A percentile compares a stretch with the other conserved stretches of the same genome.
These are phyloP conservation scores for Nothoprocta perdicaria DNA, from an alignment of 2,113 vertebrate species.

Conservation along the genomic window DNA sequence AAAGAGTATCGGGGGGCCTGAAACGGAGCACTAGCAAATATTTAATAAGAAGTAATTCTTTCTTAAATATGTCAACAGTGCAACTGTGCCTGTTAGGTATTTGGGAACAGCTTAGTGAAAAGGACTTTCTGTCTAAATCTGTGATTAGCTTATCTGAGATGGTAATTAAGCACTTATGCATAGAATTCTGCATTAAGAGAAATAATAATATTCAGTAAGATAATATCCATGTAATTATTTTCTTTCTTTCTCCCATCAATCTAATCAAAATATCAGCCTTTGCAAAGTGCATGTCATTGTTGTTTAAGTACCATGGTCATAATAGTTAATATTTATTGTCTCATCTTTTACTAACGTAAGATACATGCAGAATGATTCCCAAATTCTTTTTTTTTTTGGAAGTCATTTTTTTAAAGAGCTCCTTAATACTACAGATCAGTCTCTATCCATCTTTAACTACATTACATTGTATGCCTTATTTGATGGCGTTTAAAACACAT, in stretches of 20 bases:
- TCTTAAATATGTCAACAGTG: neutral
- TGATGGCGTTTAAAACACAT: neutral
- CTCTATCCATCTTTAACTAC: neutral
- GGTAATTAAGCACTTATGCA: neutral
- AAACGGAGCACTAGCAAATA: neutral
- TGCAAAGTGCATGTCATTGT: neutral
- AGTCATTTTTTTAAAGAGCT: neutral
- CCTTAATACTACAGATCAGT: neutral
- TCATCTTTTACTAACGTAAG: neutral
- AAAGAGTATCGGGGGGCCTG: fast-evolving
- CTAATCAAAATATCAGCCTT: neutral
- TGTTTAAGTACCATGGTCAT: neutral
- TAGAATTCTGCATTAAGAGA: neutral
- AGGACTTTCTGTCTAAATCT: neutral
- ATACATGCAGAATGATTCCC: neutral
- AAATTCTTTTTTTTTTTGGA: neutral
- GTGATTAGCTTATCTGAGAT: neutral
- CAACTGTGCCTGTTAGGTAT: neutral
- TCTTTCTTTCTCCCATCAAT: neutral
- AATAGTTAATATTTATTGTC: neutral
- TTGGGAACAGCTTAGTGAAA: neutral
- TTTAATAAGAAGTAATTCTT: neutral
- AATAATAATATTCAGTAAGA: neutral
- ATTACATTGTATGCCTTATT: neutral
- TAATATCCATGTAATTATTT: slow-evolving; percentile 18